Conservation (phyloP, 1,140 invertebrate species). For the Carcinoscorpius rotundicauda region DNA sequence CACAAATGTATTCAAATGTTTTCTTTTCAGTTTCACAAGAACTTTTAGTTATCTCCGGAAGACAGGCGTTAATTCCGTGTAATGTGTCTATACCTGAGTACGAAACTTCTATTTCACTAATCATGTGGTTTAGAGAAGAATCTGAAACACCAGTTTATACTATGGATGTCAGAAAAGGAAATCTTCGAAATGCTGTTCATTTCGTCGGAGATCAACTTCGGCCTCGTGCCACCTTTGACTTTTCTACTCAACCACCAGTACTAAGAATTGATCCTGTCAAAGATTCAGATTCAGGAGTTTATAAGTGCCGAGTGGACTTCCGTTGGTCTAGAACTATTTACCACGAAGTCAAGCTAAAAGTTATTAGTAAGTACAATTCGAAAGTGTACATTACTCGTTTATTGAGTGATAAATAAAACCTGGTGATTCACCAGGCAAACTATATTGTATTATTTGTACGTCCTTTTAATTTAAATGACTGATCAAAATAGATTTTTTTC, state of each 20-base stretch:
- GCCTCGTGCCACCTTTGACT: constrained; percentile 14
- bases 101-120: constrained; percentile 59
- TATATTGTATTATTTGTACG: too few species aligned
- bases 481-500: too few species aligned
- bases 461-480: too few species aligned
- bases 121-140: constrained; percentile 63
- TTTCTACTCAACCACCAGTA: constrained; percentile 11
- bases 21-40: too few species aligned
- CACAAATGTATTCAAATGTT: too few species aligned
- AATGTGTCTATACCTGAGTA: constrained; percentile 42
- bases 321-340: constrained; percentile 65
- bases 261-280: constrained; percentile 58
- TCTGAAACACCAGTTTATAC: constrained; percentile 21
- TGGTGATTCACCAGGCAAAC: too few species aligned
- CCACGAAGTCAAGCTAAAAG: constrained; percentile 58
- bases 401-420: too few species aligned
- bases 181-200: constrained; percentile 8
- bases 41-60: too few species aligned
- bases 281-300: constrained; percentile 22
- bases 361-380: constrained; percentile 54
- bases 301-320: constrained; percentile 50
- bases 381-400: not conserved
- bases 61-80: constrained; percentile 45
- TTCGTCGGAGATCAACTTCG: constrained; percentile 18
- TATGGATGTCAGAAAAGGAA: constrained; percentile 18